Percentiles rank a stretch among this genome's conserved stretches.
phyloP scores from a whole-genome alignment of 2,113 vertebrate genomes.

The Tachysurus vachellii region DNA sequence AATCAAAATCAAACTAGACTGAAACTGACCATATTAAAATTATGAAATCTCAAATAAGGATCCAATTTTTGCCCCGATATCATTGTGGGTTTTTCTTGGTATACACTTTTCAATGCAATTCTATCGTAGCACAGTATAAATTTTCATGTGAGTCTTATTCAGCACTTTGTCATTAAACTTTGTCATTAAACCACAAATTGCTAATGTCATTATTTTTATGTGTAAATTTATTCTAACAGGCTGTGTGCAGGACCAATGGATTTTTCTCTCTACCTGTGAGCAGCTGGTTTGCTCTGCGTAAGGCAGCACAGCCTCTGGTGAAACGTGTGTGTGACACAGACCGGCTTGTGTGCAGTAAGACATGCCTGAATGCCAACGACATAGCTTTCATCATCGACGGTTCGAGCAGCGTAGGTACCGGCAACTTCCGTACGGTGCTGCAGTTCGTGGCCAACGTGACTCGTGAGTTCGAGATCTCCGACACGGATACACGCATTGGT shows the following conservation, averaged over 20 bases:
- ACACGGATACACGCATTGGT: constrained; percentile 89
- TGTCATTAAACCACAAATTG: neutral
- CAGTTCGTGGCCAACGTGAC: constrained; percentile 96
- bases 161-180: neutral
- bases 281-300: constrained; percentile 91
- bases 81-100: neutral
- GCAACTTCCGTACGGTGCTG: constrained; percentile 93
- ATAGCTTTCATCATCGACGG: constrained; percentile 94
- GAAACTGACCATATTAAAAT: neutral
- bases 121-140: neutral
- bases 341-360: constrained; percentile 92
- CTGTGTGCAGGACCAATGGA: constrained; percentile 89
- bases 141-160: neutral
- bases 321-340: constrained; percentile 87
- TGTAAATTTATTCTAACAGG: constrained; percentile 68
- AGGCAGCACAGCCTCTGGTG: constrained; percentile 84
- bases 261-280: constrained; percentile 85
- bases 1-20: neutral
- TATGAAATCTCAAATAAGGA: neutral
- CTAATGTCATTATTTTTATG: neutral
- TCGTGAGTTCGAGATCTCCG: constrained; percentile 92
- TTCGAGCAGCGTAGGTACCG: constrained; percentile 92
- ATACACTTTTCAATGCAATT: neutral
- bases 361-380: constrained; percentile 94
- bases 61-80: neutral